Conservation (phyloP, 2,797 vertebrate genomes). For the Acrocephalus scirpaceus region DNA sequence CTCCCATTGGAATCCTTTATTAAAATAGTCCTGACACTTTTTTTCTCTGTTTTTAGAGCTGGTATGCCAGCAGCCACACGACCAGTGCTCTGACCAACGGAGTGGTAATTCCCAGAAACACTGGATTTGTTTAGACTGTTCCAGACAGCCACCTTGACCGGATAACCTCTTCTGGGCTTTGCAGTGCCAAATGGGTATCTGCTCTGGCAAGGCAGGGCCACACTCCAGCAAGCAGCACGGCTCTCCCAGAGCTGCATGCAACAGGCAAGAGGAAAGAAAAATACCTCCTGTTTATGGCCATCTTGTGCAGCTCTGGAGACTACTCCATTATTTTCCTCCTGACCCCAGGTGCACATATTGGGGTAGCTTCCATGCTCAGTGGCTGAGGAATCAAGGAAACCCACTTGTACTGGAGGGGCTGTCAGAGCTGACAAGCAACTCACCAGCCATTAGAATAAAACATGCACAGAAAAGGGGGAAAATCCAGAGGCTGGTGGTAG, state of each 20-base stretch:
- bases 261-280: constrained; percentile 44
- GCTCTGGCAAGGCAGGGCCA: background rate
- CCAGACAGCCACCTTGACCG: constrained; percentile 57
- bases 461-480: background rate
- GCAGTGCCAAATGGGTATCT: constrained; percentile 6
- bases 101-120: constrained; percentile 75
- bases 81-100: constrained; percentile 60
- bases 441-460: background rate
- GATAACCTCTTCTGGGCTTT: constrained; percentile 53
- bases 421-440: background rate
- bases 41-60: constrained; percentile 58
- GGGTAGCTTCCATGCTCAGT: background rate
- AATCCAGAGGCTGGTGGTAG: background rate
- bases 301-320: background rate
- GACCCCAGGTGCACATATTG: background rate
- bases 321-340: constrained; percentile 23
- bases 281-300: constrained; percentile 20
- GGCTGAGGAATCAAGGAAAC: constrained; percentile 9
- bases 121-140: constrained; percentile 55
- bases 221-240: background rate
- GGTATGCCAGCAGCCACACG: constrained; percentile 54
- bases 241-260: background rate
- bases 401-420: background rate
- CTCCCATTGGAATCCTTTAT: constrained; percentile 65
- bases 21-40: constrained; percentile 73